A percentile compares a stretch with the other conserved stretches of the same genome.
Evolutionary conservation across 35 echinoderm and acorn worm genomes (phyloP).

Genomic region (Stichopus chloronotus): DNA sequence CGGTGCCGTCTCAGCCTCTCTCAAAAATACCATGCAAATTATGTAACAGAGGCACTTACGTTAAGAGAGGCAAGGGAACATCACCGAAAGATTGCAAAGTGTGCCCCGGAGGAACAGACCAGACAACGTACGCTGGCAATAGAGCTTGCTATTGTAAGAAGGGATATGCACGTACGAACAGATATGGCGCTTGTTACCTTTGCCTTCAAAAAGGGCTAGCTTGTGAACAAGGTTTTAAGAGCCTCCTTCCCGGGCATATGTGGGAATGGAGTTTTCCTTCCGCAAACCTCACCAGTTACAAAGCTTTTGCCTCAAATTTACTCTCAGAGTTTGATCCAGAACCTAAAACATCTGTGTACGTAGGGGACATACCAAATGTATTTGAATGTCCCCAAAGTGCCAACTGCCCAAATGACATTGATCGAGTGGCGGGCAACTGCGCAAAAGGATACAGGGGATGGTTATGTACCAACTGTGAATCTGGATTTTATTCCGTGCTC

Average conservation of each 20-base stretch:
- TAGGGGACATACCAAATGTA: background rate
- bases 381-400: background rate
- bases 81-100: background rate
- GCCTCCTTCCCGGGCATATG: background rate
- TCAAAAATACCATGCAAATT: background rate
- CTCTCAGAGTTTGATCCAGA: background rate
- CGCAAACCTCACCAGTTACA: background rate
- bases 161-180: background rate
- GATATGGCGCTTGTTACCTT: background rate
- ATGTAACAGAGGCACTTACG: constrained; percentile 19
- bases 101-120: constrained; percentile 10
- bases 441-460: constrained; percentile 32
- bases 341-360: background rate
- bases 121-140: background rate
- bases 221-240: background rate
- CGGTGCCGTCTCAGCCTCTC: background rate
- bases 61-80: background rate
- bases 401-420: background rate
- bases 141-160: background rate
- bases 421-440: background rate
- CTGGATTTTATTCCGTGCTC: constrained; percentile 16
- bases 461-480: constrained; percentile 1
- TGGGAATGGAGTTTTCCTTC: constrained; percentile 10
- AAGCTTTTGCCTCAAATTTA: background rate
- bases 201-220: constrained; percentile 4